Conservation (phyloP, 2,888 invertebrate species). For the Drosophila testacea region DNA sequence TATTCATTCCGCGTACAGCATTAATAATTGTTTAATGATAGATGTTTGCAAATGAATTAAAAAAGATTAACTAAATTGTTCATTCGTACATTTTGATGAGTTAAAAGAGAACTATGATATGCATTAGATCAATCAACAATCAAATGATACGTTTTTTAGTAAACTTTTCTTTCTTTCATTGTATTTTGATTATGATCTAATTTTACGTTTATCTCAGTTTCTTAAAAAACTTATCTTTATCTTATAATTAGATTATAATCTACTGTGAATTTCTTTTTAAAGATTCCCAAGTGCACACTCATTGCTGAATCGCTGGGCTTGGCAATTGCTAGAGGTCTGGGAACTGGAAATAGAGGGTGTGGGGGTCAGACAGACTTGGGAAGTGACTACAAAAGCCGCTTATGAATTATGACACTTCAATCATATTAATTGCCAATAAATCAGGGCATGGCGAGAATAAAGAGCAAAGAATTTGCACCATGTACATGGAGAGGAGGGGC, state of each 20-base stretch:
- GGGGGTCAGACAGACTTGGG: not conserved
- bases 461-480: slow-evolving; percentile 51
- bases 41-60: not conserved
- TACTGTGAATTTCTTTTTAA: slow-evolving; percentile 6
- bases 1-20: no score
- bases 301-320: slow-evolving; percentile 20
- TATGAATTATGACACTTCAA: slow-evolving; percentile 80
- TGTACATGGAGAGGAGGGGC: not conserved
- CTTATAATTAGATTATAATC: not conserved
- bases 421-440: slow-evolving; percentile 82
- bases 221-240: not conserved
- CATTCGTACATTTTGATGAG: no score
- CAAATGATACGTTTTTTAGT: not conserved
- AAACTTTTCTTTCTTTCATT: not conserved
- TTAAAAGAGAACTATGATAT: not conserved
- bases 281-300: slow-evolving; percentile 42
- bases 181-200: not conserved
- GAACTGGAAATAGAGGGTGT: not conserved
- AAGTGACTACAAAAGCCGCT: slow-evolving; percentile 41
- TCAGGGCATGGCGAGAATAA: slow-evolving; percentile 67
- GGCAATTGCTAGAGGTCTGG: slow-evolving; percentile 21
- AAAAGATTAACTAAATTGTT: not conserved
- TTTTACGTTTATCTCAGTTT: not conserved
- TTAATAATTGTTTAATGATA: not conserved
- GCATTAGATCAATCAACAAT: not conserved